phyloP scores from a whole-genome alignment of 2,888 invertebrate species.

The Lepeophtheirus nordmannii region DNA sequence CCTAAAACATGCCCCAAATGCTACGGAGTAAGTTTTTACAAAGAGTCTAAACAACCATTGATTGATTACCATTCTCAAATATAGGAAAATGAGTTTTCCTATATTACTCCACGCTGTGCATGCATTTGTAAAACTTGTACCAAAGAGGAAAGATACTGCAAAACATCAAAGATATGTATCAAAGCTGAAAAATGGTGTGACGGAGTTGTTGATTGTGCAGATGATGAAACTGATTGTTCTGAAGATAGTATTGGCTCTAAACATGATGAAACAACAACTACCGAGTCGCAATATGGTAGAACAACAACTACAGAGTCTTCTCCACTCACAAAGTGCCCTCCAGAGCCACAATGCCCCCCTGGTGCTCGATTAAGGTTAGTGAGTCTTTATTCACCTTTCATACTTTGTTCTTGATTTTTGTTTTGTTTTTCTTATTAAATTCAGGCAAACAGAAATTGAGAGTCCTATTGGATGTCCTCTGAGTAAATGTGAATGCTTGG shows the following conservation, averaged over 20 bases:
- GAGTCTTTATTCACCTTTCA: no score
- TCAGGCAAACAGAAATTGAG: not conserved
- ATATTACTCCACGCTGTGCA: conserved; percentile 45
- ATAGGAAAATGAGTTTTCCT: conserved; percentile 43
- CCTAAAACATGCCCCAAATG: conserved; percentile 51
- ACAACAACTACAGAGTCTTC: conserved; percentile 10
- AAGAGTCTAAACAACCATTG: not conserved
- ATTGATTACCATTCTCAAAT: conserved; percentile 25
- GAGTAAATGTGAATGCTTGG: not conserved
- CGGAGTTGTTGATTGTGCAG: conserved; percentile 61
- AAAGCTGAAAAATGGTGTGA: conserved; percentile 58
- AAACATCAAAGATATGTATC: conserved; percentile 56
- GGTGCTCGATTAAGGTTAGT: not conserved
- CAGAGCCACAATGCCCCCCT: not conserved
- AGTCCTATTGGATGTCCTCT: not conserved
- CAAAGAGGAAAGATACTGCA: conserved; percentile 49
- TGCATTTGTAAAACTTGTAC: conserved; percentile 60
- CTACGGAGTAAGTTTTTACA: conserved; percentile 35
- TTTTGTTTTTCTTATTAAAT: no score
- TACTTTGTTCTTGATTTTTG: no score
- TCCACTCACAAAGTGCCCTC: not conserved
- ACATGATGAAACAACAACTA: not conserved
- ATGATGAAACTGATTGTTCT: conserved; percentile 56
- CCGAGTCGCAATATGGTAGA: not conserved
- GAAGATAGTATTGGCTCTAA: not conserved